These are phyloP conservation scores for Phrynosoma platyrhinos DNA, from an alignment of 2,113 vertebrate species.

Conservation along the genomic window DNA sequence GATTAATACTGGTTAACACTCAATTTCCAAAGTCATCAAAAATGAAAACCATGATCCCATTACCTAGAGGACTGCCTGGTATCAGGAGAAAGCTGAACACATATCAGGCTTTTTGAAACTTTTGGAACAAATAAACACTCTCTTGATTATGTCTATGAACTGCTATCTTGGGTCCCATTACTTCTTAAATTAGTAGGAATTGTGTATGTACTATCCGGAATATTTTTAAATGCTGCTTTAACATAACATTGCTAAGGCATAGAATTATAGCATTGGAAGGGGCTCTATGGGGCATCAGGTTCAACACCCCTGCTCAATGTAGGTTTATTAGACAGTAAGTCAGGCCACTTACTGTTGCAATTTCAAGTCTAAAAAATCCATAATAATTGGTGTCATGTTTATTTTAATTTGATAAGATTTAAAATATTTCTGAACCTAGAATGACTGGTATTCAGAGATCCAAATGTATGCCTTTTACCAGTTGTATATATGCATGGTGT, in stretches of 20 bases:
- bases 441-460: too few relatives aligned
- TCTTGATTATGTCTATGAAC: not conserved
- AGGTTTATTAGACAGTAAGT: too few relatives aligned
- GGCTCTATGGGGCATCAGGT: too few relatives aligned
- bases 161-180: not conserved
- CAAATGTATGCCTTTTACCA: too few relatives aligned
- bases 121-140: not conserved
- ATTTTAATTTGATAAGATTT: not conserved
- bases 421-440: not conserved
- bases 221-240: not conserved
- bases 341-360: not conserved
- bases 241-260: too few relatives aligned
- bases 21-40: not conserved
- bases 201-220: not conserved
- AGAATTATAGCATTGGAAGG: too few relatives aligned
- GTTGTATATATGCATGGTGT: not conserved
- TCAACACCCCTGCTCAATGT: too few relatives aligned
- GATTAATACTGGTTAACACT: not conserved
- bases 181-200: not conserved
- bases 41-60: not conserved
- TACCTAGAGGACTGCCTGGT: too few relatives aligned
- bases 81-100: not conserved
- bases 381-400: not conserved
- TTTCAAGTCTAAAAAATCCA: not conserved
- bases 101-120: not conserved